A percentile compares a stretch with the other conserved stretches of the same genome.
Evolutionary conservation across 2,113 vertebrate species (phyloP).

Genomic region (Rhynchopsitta pachyrhyncha): DNA sequence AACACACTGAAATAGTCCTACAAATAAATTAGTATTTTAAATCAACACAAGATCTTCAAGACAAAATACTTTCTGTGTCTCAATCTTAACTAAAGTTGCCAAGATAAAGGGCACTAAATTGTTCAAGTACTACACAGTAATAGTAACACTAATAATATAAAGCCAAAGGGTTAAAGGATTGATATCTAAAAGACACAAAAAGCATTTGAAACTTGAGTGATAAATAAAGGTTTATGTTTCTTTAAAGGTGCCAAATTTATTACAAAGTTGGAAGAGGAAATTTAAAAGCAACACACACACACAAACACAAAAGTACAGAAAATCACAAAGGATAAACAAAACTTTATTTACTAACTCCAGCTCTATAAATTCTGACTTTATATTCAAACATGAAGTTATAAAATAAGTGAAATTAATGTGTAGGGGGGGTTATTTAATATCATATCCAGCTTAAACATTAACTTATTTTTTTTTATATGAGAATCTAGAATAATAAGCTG

Average conservation of each 20-base stretch:
- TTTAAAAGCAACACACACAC: not conserved
- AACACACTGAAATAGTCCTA: not conserved
- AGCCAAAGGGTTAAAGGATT: not conserved
- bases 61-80: not conserved
- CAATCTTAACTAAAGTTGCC: not conserved
- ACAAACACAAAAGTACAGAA: not conserved
- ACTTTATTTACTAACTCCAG: not conserved
- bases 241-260: not conserved
- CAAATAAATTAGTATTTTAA: not conserved
- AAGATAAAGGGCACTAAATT: not conserved
- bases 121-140: not conserved
- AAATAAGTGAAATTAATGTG: not conserved
- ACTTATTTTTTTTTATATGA: not conserved
- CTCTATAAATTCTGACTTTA: not conserved
- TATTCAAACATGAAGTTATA: not conserved
- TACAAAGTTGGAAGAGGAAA: not conserved
- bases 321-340: not conserved
- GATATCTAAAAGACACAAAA: not conserved
- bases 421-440: rapidly evolving
- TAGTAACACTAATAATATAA: not conserved
- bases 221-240: not conserved
- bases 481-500: constrained; percentile 3
- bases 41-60: not conserved
- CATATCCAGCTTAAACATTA: not conserved
- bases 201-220: not conserved